These are phyloP conservation scores for Ptyas mucosa DNA, from an alignment of 2,113 vertebrate species.

Conservation along the genomic window DNA sequence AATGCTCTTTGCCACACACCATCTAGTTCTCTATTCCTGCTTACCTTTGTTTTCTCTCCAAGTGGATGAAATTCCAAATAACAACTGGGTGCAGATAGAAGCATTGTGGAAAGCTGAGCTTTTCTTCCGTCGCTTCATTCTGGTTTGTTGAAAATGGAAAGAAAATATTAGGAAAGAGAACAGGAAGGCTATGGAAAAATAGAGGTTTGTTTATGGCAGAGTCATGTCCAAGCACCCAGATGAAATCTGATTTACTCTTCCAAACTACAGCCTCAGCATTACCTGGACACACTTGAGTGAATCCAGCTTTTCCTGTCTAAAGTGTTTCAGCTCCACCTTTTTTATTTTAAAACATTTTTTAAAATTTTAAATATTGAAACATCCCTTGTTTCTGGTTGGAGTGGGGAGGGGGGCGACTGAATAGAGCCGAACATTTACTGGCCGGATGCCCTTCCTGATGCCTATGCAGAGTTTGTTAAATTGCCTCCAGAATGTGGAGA, in stretches of 20 bases:
- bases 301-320: not conserved
- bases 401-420: too few relatives aligned
- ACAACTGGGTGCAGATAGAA: not conserved
- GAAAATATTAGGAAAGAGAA: not conserved
- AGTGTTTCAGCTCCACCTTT: not conserved
- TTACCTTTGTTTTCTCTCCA: not conserved
- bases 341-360: not conserved
- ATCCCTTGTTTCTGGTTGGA: too few relatives aligned
- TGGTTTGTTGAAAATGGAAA: not conserved
- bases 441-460: too few relatives aligned
- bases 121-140: not conserved
- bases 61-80: not conserved
- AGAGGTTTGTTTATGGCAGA: not conserved
- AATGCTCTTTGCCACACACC: not conserved
- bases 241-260: not conserved
- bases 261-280: not conserved
- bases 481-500: slow-evolving; percentile 21
- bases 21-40: not conserved
- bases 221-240: not conserved
- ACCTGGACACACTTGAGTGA: not conserved
- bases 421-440: too few relatives aligned
- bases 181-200: not conserved
- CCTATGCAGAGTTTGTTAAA: slow-evolving; percentile 20
- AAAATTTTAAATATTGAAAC: not conserved
- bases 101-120: not conserved